Base-by-base conservation (phyloP, 2,797 vertebrate genomes). In the Tympanoctomys barrerae region DNA sequence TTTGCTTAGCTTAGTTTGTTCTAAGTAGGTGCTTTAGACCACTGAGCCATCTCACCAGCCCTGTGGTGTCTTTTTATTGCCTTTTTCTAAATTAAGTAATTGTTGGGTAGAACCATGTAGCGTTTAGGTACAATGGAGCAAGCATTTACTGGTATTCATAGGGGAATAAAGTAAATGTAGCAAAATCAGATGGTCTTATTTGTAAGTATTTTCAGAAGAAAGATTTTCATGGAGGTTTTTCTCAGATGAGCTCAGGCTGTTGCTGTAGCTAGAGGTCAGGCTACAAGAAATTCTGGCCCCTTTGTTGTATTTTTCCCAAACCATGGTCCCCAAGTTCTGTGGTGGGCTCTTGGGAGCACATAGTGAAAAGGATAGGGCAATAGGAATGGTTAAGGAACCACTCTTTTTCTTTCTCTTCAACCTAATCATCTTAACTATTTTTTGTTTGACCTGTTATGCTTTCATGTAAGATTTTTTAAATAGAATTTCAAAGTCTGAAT, bases 281-380 rank as follows among this genome's bases (percentile, higher is more conserved):
- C 70, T 77, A 77, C 49, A 87, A 24, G 18, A 21, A 80, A 46
- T 82, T 46, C 54, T 91, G 77, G 16, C 24, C 9, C 57, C 36
- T n/a, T 97, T 97, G 46, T 82, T 90, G 70, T 4, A 42, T 7
- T 94, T 54, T 87, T 89, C 89, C 93, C 22, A 95, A 82, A 87
- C 12, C 39, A 31, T 66, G 39, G 89, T 91, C 24, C 22, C 12
- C 14, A 59, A 52, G 1, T 81, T 95, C 83, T 36, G 2, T 95
- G 24, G 66, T 87, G 5, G 36, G 33, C 19, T 31, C 7, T 33
- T 22, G 19, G 18, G 57, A 95, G 26, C 83, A 4, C 78, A 0
- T 87, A 28, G 14, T 84, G 62, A 90, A 31, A 59, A 61, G 18
- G n/a, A 16, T 62, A 31, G 83, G 28, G 26, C 33, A 75, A 4